Evolutionary conservation across 2,113 vertebrate genomes (phyloP), one percentile per base, ranked within the genome.

Genomic region (Turdus rufiventris): DNA sequence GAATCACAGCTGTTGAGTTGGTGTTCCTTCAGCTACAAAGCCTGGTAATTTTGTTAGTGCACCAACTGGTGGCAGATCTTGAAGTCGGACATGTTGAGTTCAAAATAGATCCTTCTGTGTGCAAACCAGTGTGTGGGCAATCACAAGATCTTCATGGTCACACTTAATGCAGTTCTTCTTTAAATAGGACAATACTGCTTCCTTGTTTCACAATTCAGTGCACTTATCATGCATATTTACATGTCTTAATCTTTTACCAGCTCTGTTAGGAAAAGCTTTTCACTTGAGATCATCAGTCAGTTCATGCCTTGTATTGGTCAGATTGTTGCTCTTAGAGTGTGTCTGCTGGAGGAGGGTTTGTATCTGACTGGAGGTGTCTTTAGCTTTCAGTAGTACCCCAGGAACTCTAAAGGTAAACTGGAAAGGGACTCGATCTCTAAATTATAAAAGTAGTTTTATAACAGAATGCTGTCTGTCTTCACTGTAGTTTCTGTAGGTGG

Each of bases 1-100:
- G 96, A 93, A 54, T 95, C 92, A 54, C 68, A 88, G 65, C 45
- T 91, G 66, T 93, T 96, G 96, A 96, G 96, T 94, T 96, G 96
- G 95, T 96, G 95, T 96, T 94, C 34, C 91, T 81, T 81, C 60
- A 87, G 3, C 84, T 87, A 80, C 65, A 93, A 76, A 94, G 85
- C 88, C 85, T 95, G 88, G 67, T 60, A 73, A 78, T 96, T 93
- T 78, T 95, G 92, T 96, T 90, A 94, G 3, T 88, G 74, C 45
- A 75, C 77, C 88, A 91, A 14, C 84, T 95, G 94, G 92, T 94
- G 63, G 78, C 79, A 85, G 58, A 42, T 90, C 77, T 70, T 85
- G 78, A 61, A 91, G 88, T 47, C 68, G 77, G 81, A 93, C 8
- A 8, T 1, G 0, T 66, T 26, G 67, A 83, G 79, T 90, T 94